Evolutionary conservation across 2,888 invertebrate species (phyloP).

Genomic region (Folsomia manolachei): DNA sequence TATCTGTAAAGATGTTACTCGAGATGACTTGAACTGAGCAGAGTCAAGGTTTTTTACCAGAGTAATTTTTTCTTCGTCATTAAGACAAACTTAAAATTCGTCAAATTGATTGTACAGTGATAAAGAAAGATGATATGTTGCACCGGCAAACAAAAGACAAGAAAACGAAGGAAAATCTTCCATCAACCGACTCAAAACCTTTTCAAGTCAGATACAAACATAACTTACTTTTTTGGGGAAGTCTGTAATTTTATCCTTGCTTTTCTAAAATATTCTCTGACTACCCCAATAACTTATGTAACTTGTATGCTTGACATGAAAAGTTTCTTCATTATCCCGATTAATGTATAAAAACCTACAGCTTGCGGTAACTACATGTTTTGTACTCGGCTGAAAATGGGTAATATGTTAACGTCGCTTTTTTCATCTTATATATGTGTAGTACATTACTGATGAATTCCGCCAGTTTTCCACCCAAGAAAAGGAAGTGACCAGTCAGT

Average conservation of each 20-base stretch:
- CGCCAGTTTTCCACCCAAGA: not conserved
- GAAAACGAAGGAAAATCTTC: not conserved
- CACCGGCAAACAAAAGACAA: constrained; percentile 22
- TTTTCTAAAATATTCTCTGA: not conserved
- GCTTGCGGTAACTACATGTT: not conserved
- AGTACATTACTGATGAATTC: not conserved
- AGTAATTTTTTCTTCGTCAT: not conserved
- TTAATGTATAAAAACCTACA: not conserved
- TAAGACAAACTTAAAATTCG: not conserved
- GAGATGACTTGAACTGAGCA: not conserved
- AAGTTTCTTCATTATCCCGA: not conserved
- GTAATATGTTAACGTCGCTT: not conserved
- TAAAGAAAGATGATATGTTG: constrained; percentile 22
- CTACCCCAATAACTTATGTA: not conserved
- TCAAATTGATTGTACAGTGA: constrained; percentile 15
- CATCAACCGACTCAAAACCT: not conserved
- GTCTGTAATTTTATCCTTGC: not conserved
- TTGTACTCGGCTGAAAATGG: not conserved
- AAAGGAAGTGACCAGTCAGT: constrained; percentile 16
- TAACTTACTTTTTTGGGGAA: too few species aligned
- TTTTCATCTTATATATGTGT: too few species aligned
- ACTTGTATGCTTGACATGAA: not conserved
- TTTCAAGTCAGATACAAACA: not conserved
- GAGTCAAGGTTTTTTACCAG: not conserved
- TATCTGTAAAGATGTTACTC: too few species aligned